Conservation (phyloP, 2,113 vertebrate genomes). For the Cyrtonyx montezumae region DNA sequence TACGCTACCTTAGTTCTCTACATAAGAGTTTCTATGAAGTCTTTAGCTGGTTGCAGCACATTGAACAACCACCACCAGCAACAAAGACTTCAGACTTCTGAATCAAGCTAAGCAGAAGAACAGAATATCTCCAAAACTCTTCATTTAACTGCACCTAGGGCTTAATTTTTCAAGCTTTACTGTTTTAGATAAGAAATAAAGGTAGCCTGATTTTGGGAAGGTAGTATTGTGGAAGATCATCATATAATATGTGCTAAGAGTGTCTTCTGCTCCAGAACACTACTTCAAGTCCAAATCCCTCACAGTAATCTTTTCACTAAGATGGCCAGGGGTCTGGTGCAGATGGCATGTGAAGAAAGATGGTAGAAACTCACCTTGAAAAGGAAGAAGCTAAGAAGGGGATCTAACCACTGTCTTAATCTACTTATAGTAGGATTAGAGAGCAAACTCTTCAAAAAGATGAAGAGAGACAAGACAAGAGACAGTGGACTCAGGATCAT, state of each 20-base stretch:
- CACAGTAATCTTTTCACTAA: not conserved
- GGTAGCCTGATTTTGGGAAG: not conserved
- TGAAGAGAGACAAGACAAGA: not conserved
- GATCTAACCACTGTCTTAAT: not conserved
- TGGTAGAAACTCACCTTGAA: not conserved
- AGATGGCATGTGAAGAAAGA: not conserved
- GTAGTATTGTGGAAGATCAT: not conserved
- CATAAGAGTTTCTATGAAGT: not conserved
- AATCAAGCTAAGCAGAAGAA: not conserved
- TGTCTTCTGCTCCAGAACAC: not conserved
- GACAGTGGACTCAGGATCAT: not conserved
- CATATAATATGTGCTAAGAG: not conserved
- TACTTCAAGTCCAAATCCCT: not conserved
- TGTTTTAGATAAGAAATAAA: not conserved
- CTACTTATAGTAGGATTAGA: not conserved
- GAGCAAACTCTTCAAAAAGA: not conserved
- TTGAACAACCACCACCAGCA: not conserved
- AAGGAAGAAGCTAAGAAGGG: not conserved
- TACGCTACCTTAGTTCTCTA: not conserved
- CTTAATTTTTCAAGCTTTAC: not conserved
- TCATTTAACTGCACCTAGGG: not conserved
- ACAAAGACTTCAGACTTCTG: not conserved
- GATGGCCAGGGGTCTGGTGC: not conserved
- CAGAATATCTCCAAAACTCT: not conserved
- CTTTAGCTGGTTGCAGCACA: not conserved